Conservation (phyloP, 2,113 vertebrate genomes). For the Ardeotis arabs region DNA sequence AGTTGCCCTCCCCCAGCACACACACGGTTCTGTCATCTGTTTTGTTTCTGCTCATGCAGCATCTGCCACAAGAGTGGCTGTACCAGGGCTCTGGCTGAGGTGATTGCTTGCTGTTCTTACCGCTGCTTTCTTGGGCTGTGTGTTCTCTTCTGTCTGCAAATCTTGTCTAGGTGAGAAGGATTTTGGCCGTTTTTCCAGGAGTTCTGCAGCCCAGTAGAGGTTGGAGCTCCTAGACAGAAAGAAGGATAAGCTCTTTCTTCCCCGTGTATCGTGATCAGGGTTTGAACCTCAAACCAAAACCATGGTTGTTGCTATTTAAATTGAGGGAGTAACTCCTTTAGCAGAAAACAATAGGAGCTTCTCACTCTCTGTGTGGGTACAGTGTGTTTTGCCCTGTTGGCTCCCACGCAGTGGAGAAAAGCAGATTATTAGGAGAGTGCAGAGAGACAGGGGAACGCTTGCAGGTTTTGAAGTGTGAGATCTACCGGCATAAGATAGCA, state of each 20-base stretch:
- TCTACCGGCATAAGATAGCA: background rate
- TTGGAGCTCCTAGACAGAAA: background rate
- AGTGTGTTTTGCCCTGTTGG: background rate
- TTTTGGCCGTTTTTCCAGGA: background rate
- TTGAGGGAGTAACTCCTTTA: background rate
- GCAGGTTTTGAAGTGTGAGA: background rate
- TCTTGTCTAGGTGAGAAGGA: background rate
- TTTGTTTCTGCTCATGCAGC: background rate
- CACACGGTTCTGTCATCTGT: background rate
- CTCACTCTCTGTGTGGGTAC: background rate
- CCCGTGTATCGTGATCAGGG: background rate
- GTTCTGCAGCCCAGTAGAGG: background rate
- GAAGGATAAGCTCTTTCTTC: background rate
- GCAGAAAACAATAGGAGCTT: background rate
- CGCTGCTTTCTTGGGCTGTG: background rate
- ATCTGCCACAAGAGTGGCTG: background rate
- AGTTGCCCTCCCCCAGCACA: background rate
- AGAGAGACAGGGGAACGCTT: background rate
- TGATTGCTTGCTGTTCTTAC: background rate
- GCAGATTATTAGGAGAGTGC: background rate
- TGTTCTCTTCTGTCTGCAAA: background rate
- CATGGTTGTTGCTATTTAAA: background rate
- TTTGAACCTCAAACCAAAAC: background rate
- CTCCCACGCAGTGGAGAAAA: background rate
- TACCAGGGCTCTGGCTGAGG: background rate